These are phyloP conservation scores for Hanleya hanleyi DNA, from an alignment of 2,888 invertebrate species.

Conservation along the genomic window DNA sequence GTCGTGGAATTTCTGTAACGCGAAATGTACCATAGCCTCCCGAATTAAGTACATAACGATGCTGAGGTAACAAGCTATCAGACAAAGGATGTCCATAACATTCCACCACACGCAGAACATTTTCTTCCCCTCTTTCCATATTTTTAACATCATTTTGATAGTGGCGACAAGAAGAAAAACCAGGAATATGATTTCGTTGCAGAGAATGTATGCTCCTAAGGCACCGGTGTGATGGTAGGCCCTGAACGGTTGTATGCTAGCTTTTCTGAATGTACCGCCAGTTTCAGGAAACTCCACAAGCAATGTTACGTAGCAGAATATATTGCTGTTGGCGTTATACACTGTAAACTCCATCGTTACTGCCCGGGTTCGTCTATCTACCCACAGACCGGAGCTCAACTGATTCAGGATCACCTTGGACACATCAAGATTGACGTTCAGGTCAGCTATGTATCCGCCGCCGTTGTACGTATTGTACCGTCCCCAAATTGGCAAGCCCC, in stretches of 20 bases:
- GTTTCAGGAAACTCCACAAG: slow-evolving; percentile 48
- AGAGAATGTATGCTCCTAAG: slow-evolving; percentile 46
- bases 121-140: slow-evolving; percentile 34
- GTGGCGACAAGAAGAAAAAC: slow-evolving; percentile 47
- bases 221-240: slow-evolving; percentile 53
- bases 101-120: slow-evolving; percentile 57
- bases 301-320: slow-evolving; percentile 43
- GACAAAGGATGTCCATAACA: slow-evolving; percentile 44
- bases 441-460: slow-evolving; percentile 53
- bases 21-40: slow-evolving; percentile 51
- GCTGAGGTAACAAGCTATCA: slow-evolving; percentile 43
- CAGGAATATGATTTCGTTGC: slow-evolving; percentile 46
- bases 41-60: slow-evolving; percentile 51
- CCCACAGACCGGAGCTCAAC: slow-evolving; percentile 42
- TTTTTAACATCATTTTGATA: slow-evolving; percentile 40
- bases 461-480: slow-evolving; percentile 49
- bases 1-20: slow-evolving; percentile 39
- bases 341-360: slow-evolving; percentile 55
- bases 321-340: slow-evolving; percentile 56
- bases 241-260: slow-evolving; percentile 46
- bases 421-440: slow-evolving; percentile 43
- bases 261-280: slow-evolving; percentile 36
- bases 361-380: slow-evolving; percentile 49
- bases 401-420: slow-evolving; percentile 31
- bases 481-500: slow-evolving; percentile 55